phyloP scores from a whole-genome alignment of 2,888 invertebrate species.

The Xylophagus ater region DNA sequence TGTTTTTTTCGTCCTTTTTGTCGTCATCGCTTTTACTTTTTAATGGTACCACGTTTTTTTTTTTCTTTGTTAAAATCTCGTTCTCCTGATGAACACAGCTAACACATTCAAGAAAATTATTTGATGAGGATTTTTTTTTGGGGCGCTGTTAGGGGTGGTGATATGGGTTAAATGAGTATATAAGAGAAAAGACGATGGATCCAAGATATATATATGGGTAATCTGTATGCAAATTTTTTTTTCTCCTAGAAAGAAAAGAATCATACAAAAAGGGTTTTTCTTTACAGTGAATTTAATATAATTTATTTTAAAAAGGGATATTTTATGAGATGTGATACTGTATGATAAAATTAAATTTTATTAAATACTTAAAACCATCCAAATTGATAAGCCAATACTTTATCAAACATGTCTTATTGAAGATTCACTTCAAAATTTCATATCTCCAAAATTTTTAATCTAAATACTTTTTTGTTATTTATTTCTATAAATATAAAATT shows the following conservation, averaged over 20 bases:
- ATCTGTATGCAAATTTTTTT: constrained; percentile 9
- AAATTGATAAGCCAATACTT: no score
- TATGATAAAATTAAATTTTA: no score
- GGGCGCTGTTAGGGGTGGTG: constrained; percentile 4
- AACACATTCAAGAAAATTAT: constrained; percentile 9
- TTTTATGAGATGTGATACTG: no score
- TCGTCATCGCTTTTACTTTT: constrained; percentile 16
- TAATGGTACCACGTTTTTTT: constrained; percentile 17
- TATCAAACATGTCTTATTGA: no score
- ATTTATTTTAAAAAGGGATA: no score
- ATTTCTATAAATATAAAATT: no score
- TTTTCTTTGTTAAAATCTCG: not conserved
- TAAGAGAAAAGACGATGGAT: constrained; percentile 2
- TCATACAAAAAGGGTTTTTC: constrained; percentile 4
- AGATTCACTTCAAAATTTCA: no score
- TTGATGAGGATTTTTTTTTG: constrained; percentile 7
- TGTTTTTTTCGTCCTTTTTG: constrained; percentile 8
- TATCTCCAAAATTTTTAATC: no score
- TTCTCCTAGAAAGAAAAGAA: not conserved
- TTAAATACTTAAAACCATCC: no score
- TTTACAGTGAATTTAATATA: no score
- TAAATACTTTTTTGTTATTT: no score
- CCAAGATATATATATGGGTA: constrained; percentile 4
- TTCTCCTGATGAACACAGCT: not conserved
- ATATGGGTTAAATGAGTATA: not conserved